These are phyloP conservation scores for Leptinotarsa haldemani DNA, from an alignment of 2,888 invertebrate genomes.

Conservation along the genomic window DNA sequence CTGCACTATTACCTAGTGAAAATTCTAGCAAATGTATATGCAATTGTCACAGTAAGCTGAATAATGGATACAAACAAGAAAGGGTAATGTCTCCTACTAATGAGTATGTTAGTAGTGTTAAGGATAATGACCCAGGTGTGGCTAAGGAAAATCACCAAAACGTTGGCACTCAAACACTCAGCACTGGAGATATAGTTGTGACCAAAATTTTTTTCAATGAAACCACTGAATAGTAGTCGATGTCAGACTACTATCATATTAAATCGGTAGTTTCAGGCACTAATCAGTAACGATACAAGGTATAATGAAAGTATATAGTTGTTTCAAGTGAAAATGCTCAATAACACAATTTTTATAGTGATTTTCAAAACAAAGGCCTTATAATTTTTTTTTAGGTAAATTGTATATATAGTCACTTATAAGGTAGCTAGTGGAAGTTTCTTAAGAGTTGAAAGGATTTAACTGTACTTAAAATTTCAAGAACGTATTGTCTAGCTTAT, in stretches of 20 bases:
- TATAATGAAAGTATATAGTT: conserved; percentile 35
- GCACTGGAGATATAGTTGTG: conserved; percentile 92
- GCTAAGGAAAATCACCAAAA: conserved; percentile 68
- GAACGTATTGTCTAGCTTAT: neutral
- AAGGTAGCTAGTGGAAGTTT: neutral
- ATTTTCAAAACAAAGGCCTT: conserved; percentile 28
- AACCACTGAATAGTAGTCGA: conserved; percentile 50
- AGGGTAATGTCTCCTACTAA: conserved; percentile 60
- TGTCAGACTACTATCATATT: conserved; percentile 21
- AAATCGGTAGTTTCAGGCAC: conserved; percentile 24
- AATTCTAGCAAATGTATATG: conserved; percentile 65
- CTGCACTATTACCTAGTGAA: conserved; percentile 75
- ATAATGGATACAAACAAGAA: conserved; percentile 55
- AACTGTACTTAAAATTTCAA: conserved; percentile 1
- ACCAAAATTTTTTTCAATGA: conserved; percentile 77
- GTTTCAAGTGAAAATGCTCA: conserved; percentile 41
- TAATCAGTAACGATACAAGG: conserved; percentile 38
- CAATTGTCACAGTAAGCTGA: conserved; percentile 67
- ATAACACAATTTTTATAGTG: conserved; percentile 38
- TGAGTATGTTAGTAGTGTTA: conserved; percentile 55
- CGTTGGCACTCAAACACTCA: conserved; percentile 84
- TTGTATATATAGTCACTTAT: conserved; percentile 6
- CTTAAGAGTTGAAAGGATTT: neutral
- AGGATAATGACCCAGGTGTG: conserved; percentile 61
- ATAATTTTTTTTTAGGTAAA: conserved; percentile 19